Base-by-base conservation (phyloP, 2,797 vertebrate species). In the Microctenopoma lineatum region DNA sequence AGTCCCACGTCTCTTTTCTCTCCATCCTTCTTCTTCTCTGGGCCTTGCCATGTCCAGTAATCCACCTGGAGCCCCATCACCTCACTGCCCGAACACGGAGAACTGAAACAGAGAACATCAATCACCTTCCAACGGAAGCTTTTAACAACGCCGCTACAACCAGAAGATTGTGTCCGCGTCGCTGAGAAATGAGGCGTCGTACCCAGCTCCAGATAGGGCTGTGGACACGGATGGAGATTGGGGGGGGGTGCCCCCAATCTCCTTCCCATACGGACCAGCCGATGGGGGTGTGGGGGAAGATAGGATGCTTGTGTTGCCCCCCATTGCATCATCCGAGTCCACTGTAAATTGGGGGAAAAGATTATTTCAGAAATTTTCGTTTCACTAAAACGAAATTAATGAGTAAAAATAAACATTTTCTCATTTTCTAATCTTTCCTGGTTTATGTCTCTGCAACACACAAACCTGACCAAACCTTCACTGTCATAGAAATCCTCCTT, bases 241-340 rank as follows among this genome's bases (percentile, higher is more conserved):
- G 1, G 95, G 95, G 0, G 95, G 94, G 2, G 94, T 95, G 47
- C 89, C 85, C 1, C 88, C 86, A 0, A 94, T 92, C 79, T 95
- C 94, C 66, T 95, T 95, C 63, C 89, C 91, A 69, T 94, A 93
- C 45, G 91, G 67, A 0, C 75, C 85, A 58, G 88, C 90, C 41
- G 89, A 60, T 6, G 94, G 79, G 1, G 92, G 89, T 0, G 95
- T 92, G 0, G 84, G 81, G 7, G 95, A 94, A 55, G 91, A 92
- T 76, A 96, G 86, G 74, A 95, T 90, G 32, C 94, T 93, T 0
- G 92, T 89, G 50, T 93, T 94, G 55, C 92, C 93, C 44, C 91
- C 92, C 63, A 94, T 92, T 0, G 95, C 95, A 48, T 97, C 96
- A 62, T 97, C 96, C 0, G 96, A 97, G 75, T 97, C 96, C 90